phyloP scores from a whole-genome alignment of 2,888 invertebrate genomes.

The Napeogenes inachia region DNA sequence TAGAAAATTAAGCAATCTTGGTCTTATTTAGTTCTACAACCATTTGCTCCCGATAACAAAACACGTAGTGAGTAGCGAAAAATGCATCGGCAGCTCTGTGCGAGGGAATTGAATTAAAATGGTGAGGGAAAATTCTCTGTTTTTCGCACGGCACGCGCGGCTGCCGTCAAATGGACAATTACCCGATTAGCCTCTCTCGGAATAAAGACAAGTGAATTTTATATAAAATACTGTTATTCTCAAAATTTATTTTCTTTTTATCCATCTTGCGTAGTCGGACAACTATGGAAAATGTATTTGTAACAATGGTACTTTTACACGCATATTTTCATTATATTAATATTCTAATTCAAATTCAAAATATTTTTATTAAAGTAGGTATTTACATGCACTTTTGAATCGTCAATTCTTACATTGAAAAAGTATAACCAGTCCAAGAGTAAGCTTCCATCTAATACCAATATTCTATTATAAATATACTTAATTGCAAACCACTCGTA shows the following conservation, averaged over 20 bases:
- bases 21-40: conserved; percentile 58
- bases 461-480: no score
- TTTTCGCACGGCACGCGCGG: conserved; percentile 64
- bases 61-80: conserved; percentile 49
- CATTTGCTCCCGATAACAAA: conserved; percentile 56
- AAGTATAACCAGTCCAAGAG: no score
- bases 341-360: no score
- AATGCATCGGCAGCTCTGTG: conserved; percentile 48
- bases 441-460: no score
- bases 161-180: conserved; percentile 73
- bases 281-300: no score
- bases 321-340: no score
- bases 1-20: conserved; percentile 62
- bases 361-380: no score
- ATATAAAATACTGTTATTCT: conserved; percentile 48
- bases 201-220: conserved; percentile 42
- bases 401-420: no score
- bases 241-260: conserved; percentile 11
- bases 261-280: no score
- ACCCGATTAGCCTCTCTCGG: conserved; percentile 44
- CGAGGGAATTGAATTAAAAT: conserved; percentile 73
- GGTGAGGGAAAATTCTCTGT: conserved; percentile 62
- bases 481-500: no score
- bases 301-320: no score
- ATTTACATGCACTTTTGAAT: no score